A percentile compares a stretch with the other conserved stretches of the same genome.
phyloP scores from a whole-genome alignment of 2,797 vertebrate genomes.

The Syndactyla subalaris region DNA sequence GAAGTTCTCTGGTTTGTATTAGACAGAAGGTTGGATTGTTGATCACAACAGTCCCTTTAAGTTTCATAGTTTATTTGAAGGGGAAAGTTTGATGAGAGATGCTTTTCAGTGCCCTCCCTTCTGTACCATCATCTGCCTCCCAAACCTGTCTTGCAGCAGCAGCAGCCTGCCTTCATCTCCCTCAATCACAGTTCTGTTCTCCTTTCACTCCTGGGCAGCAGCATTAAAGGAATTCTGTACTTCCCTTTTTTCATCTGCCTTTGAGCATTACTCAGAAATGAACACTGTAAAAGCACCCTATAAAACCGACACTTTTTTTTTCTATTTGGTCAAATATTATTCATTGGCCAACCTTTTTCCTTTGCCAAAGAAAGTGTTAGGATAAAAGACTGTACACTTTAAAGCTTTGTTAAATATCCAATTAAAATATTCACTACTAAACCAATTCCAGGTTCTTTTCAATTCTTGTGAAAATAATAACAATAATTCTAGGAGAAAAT shows the following conservation, averaged over 20 bases:
- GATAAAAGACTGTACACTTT: neutral
- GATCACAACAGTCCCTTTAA: neutral
- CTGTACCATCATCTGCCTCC: neutral
- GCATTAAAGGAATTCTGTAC: neutral
- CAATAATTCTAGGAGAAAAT: neutral
- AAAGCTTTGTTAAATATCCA: neutral
- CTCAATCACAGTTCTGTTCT: neutral
- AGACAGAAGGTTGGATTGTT: neutral
- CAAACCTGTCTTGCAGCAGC: neutral
- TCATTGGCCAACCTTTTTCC: neutral
- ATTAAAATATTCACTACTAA: neutral
- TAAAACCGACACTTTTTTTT: neutral
- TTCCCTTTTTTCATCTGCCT: neutral
- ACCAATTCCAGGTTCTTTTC: neutral
- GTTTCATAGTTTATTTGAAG: neutral
- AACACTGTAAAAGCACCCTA: neutral
- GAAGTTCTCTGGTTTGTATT: neutral
- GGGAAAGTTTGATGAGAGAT: neutral
- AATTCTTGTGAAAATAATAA: slow-evolving; percentile 16
- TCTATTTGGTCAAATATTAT: slow-evolving; percentile 8
- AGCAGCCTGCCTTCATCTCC: neutral
- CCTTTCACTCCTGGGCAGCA: neutral
- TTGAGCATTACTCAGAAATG: neutral
- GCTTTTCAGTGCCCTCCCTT: neutral
- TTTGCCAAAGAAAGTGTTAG: neutral